Evolutionary conservation across 1,140 invertebrate species (phyloP).

Genomic region (Caenorhabditis inopinata): DNA sequence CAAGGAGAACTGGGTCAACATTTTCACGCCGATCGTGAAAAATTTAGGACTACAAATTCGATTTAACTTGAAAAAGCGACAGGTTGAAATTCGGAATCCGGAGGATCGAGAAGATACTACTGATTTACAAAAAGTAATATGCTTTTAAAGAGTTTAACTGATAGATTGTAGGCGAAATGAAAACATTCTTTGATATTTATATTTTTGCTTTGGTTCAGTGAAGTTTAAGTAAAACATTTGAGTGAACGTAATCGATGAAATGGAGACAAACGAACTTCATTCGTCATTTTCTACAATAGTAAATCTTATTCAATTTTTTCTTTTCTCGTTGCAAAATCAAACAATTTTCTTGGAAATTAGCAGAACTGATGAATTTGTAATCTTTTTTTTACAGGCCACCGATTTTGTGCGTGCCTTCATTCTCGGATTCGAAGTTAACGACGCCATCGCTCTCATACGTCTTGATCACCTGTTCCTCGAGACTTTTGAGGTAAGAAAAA

Average conservation of each 20-base stretch:
- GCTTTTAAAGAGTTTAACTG: too few species aligned
- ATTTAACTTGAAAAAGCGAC: slow-evolving; percentile 86
- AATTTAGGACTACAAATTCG: slow-evolving; percentile 86
- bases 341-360: not conserved
- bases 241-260: too few species aligned
- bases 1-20: slow-evolving; percentile 95
- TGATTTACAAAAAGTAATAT: slow-evolving; percentile 83
- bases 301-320: too few species aligned
- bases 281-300: too few species aligned
- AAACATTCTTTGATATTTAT: too few species aligned
- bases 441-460: slow-evolving; percentile 87
- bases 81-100: slow-evolving; percentile 79
- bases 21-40: slow-evolving; percentile 92
- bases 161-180: too few species aligned
- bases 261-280: too few species aligned
- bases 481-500: slow-evolving; percentile 81
- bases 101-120: slow-evolving; percentile 72
- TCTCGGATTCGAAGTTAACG: slow-evolving; percentile 94
- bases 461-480: slow-evolving; percentile 96
- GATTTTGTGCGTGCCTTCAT: slow-evolving; percentile 97
- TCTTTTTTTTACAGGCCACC: slow-evolving; percentile 71
- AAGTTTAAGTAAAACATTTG: too few species aligned
- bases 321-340: too few species aligned
- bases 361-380: not conserved
- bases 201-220: not conserved